These are phyloP conservation scores for Myrmophylax atrothorax DNA, from an alignment of 2,113 vertebrate genomes.

Conservation along the genomic window DNA sequence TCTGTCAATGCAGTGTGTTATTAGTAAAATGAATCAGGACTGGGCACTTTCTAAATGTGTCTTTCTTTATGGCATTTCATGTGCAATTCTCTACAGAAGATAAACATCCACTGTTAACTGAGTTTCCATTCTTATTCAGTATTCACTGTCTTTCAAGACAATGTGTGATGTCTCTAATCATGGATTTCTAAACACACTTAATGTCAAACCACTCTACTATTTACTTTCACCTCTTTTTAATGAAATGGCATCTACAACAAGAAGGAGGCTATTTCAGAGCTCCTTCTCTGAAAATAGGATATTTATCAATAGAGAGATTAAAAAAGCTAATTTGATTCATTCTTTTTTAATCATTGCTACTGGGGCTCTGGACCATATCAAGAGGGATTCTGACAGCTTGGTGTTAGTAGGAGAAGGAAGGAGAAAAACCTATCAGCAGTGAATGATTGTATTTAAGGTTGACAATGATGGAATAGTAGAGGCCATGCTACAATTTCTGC, in stretches of 20 bases:
- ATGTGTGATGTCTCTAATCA: background rate
- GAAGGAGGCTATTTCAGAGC: background rate
- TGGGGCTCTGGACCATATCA: background rate
- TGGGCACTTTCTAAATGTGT: background rate
- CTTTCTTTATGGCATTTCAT: background rate
- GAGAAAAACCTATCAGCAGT: conserved; percentile 37
- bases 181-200: background rate
- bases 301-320: background rate
- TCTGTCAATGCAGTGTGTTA: background rate
- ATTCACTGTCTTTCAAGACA: background rate
- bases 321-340: conserved; percentile 16
- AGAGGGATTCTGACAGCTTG: conserved; percentile 17
- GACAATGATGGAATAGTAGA: conserved; percentile 65
- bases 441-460: conserved; percentile 68
- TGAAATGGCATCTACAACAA: background rate
- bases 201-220: background rate
- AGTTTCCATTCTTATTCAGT: background rate
- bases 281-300: background rate
- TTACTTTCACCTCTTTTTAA: background rate
- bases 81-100: background rate
- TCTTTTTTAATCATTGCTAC: background rate
- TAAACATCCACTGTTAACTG: background rate
- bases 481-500: conserved; percentile 54
- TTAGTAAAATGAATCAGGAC: background rate
- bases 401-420: background rate